Base-by-base conservation (phyloP, 1,140 invertebrate species). In the Solenopsis invicta region DNA sequence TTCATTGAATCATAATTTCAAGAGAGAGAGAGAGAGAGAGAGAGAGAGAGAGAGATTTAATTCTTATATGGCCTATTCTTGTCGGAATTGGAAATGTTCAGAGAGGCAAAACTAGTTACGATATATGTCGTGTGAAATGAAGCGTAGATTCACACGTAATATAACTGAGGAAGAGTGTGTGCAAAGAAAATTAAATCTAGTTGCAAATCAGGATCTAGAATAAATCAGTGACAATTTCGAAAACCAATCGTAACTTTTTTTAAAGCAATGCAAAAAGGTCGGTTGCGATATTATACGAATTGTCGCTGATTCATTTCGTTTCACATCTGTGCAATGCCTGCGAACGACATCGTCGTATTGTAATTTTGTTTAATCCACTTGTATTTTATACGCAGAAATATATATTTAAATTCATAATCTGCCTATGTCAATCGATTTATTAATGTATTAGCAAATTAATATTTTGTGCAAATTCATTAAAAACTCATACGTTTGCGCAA, bases 361-460 rank as follows among this genome's bases (percentile, higher is more conserved):
- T 56, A 74, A 75, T 75, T 84, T 37, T 61, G 29, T n/a, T 84
- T 74, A 74, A 74, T 59, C 37, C 54, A 50, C 21, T 81, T 21
- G 34, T 48, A 61, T 61, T 84, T 84, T 61, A 74, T 61, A 75
- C n/a, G 56, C 24, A 45, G 45, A n/a, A 37, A 48, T 34, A 45
- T 81, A 67, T 56, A 81, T 69, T 81, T 82, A 61, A 82, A 82
- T 61, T 74, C 41, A 45, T 59, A 61, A 72, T 72, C 6, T 12
- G 18, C 24, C 37, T 37, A 52, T 74, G 78, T 81, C 77, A 71
- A 45, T 81, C 48, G 37, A 72, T 82, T 81, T 71, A 56, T 72
- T 59, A 61, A 82, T 74, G 67, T 74, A 62, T 74, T 84, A 84
- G n/a, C 45, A 34, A 74, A 74, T 84, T 84, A 84, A 84, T 75